A percentile compares a stretch with the other conserved stretches of the same genome.
Conservation (phyloP, 2,888 invertebrate genomes). For the Hyposoter didymator region DNA sequence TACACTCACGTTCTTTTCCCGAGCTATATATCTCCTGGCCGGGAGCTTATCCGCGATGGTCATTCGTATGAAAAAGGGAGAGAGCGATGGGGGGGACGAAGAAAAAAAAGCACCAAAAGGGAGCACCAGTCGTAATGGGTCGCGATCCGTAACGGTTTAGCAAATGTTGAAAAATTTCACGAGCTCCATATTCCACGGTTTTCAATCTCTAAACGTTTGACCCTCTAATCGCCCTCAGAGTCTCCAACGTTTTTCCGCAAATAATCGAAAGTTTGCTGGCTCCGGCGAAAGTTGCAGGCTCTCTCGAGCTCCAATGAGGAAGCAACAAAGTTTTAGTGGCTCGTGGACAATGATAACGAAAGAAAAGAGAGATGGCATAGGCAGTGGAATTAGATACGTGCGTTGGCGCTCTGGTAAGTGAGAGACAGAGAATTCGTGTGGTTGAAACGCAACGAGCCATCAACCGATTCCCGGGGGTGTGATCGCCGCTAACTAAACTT, state of each 20-base stretch:
- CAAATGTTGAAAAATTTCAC: constrained; percentile 75
- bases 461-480: constrained; percentile 82
- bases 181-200: background rate
- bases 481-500: constrained; percentile 84
- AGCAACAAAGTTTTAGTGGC: background rate
- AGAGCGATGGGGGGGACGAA: constrained; percentile 21
- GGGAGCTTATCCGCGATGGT: constrained; percentile 82
- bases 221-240: background rate
- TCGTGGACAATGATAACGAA: background rate
- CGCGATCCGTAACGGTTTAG: constrained; percentile 83
- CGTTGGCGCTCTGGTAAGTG: background rate
- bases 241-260: background rate
- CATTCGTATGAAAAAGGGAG: constrained; percentile 79
- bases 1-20: constrained; percentile 49
- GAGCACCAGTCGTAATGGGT: constrained; percentile 72
- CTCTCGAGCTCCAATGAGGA: background rate
- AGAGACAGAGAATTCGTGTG: constrained; percentile 41
- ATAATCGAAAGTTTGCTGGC: background rate
- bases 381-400: constrained; percentile 26
- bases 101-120: constrained; percentile 74
- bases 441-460: constrained; percentile 72
- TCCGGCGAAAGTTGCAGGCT: background rate
- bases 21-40: constrained; percentile 78
- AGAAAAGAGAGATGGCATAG: background rate
- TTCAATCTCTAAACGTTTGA: background rate